phyloP scores from a whole-genome alignment of 1,140 invertebrate genomes.

The Drosophila baimaii region DNA sequence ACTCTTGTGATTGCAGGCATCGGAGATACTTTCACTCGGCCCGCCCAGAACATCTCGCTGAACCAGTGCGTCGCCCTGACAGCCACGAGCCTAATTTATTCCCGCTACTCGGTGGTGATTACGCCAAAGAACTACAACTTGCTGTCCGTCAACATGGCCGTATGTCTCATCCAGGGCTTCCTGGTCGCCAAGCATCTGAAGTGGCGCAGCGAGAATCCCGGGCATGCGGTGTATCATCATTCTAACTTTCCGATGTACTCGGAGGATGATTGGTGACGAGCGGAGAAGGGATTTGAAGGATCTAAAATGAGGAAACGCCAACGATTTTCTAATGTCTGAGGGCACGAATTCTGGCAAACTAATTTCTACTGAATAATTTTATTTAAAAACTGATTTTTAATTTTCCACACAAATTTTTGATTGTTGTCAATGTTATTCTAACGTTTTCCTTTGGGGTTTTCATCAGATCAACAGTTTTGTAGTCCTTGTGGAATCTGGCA shows the following conservation, averaged over 20 bases:
- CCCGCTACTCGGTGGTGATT: conserved; percentile 63
- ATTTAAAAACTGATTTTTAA: too few species aligned
- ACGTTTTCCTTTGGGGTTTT: too few species aligned
- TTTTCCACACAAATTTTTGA: too few species aligned
- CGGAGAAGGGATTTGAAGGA: not conserved
- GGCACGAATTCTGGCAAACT: not conserved
- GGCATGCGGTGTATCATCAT: conserved; percentile 21
- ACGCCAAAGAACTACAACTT: conserved; percentile 66
- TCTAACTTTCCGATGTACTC: not conserved
- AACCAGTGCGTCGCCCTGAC: conserved; percentile 51
- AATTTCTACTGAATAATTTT: too few species aligned
- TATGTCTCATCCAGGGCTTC: conserved; percentile 47
- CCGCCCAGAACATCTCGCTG: conserved; percentile 47
- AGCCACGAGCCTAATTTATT: conserved; percentile 57
- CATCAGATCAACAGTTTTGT: too few species aligned
- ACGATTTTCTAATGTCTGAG: too few species aligned
- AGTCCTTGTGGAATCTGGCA: too few species aligned
- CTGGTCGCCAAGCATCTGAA: conserved; percentile 43
- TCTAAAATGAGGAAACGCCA: not conserved
- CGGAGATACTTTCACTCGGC: conserved; percentile 45
- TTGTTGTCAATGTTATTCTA: too few species aligned
- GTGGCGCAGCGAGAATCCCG: conserved; percentile 35
- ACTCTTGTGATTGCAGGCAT: too few species aligned
- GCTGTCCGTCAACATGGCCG: conserved; percentile 53
- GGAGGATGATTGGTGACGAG: conserved; percentile 35